These are phyloP conservation scores for Eriocheir sinensis DNA, from an alignment of 1,140 invertebrate species.

Conservation along the genomic window DNA sequence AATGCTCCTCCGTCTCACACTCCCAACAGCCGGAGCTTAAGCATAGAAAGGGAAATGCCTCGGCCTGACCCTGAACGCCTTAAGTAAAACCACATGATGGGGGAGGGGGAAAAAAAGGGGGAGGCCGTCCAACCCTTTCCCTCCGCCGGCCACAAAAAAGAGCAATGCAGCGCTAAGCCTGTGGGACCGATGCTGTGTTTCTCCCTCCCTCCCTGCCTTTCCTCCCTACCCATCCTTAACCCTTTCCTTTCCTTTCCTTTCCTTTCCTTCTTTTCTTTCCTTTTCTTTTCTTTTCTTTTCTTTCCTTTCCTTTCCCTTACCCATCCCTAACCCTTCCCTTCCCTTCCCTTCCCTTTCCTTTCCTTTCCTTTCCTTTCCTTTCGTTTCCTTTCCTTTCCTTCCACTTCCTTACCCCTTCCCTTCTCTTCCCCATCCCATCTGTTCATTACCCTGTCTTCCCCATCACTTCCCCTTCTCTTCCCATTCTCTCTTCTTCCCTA, in stretches of 20 bases:
- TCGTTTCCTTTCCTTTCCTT: neutral
- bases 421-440: neutral
- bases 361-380: too few relatives aligned
- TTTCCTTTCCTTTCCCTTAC: neutral
- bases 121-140: constrained; percentile 54
- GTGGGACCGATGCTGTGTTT: neutral
- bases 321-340: neutral
- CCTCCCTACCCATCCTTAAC: neutral
- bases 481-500: neutral
- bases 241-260: neutral
- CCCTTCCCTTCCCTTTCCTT: neutral
- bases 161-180: constrained; percentile 52
- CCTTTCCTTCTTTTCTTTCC: neutral
- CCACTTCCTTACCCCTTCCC: neutral
- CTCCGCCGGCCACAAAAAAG: constrained; percentile 36
- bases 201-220: neutral
- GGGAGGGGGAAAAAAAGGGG: neutral
- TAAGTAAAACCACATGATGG: constrained; percentile 14
- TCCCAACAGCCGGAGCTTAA: constrained; percentile 29
- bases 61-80: constrained; percentile 29
- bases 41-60: neutral
- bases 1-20: neutral
- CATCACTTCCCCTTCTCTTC: neutral
- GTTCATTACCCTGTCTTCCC: neutral
- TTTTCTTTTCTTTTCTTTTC: neutral